Evolutionary conservation across 2,888 invertebrate genomes (phyloP).

Genomic region (Dastarcus helophoroides): DNA sequence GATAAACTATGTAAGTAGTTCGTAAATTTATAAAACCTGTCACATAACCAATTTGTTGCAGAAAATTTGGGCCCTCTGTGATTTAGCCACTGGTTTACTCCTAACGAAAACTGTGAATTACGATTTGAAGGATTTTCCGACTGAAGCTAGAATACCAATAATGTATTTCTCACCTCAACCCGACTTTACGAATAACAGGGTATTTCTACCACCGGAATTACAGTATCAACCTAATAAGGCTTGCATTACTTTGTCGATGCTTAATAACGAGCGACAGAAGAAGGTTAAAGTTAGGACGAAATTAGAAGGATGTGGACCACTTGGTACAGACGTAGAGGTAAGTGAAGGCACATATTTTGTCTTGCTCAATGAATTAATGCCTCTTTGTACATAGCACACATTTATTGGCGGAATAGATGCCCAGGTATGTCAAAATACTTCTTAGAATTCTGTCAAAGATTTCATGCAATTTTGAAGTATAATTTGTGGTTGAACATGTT

Average conservation of each 20-base stretch:
- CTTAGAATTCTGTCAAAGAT: no score
- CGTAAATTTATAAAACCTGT: no score
- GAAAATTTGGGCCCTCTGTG: constrained; percentile 96
- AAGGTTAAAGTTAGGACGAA: constrained; percentile 39
- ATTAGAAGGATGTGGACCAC: constrained; percentile 44
- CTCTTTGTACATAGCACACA: constrained; percentile 22
- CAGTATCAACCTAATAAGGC: constrained; percentile 44
- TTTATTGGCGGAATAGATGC: constrained; percentile 42
- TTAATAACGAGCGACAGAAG: constrained; percentile 35
- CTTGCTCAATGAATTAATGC: constrained; percentile 1
- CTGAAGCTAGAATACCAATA: constrained; percentile 75
- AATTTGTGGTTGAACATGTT: no score
- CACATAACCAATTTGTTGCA: constrained; percentile 31
- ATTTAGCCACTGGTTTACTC: constrained; percentile 84
- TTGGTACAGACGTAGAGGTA: constrained; percentile 50
- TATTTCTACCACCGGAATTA: constrained; percentile 73
- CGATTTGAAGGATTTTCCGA: constrained; percentile 81
- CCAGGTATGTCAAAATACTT: constrained; percentile 53
- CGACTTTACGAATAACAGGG: constrained; percentile 62
- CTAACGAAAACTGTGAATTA: constrained; percentile 77
- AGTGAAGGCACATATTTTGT: constrained; percentile 10
- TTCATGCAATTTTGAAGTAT: no score
- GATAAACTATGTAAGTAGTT: constrained; percentile 63
- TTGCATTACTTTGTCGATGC: constrained; percentile 35
- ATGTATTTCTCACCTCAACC: constrained; percentile 79